Evolutionary conservation across 2,888 invertebrate species (phyloP).

Genomic region (Ormyrus thymus): DNA sequence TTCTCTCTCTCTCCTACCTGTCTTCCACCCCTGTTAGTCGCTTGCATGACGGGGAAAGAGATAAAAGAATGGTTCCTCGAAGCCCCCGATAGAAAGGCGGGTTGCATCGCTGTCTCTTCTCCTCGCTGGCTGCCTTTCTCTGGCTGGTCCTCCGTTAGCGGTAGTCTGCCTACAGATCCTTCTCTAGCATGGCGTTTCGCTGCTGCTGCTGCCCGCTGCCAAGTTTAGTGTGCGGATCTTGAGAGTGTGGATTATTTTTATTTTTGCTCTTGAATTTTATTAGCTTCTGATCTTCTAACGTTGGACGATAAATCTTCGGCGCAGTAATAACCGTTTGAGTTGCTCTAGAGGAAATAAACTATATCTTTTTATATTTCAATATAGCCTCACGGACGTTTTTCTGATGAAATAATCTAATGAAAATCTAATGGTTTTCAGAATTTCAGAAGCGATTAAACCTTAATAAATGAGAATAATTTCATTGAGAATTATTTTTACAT

Average conservation of each 20-base stretch:
- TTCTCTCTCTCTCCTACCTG: not conserved
- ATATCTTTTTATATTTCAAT: too few relatives aligned
- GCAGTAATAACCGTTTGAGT: too few relatives aligned
- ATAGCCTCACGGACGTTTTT: too few relatives aligned
- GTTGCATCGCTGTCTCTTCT: not conserved
- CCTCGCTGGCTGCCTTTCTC: not conserved
- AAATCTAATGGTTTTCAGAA: too few relatives aligned
- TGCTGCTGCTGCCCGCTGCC: slow-evolving; percentile 4
- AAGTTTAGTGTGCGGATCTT: not conserved
- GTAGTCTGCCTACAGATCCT: slow-evolving; percentile 12
- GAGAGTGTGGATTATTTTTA: not conserved
- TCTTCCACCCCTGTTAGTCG: slow-evolving; percentile 58
- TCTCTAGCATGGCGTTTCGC: slow-evolving; percentile 16
- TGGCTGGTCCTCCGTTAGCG: slow-evolving; percentile 5
- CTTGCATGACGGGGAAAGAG: slow-evolving; percentile 63
- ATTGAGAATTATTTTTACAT: too few relatives aligned
- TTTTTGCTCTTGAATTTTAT: slow-evolving; percentile 8
- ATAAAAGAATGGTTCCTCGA: not conserved
- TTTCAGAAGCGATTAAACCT: too few relatives aligned
- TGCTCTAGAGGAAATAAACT: too few relatives aligned
- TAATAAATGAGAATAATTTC: too few relatives aligned
- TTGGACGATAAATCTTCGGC: too few relatives aligned
- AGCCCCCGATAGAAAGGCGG: not conserved
- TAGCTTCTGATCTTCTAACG: too few relatives aligned
- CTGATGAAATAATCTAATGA: too few relatives aligned